A percentile compares a stretch with the other conserved stretches of the same genome.
Conservation (phyloP, 2,113 vertebrate species). For the Pionites leucogaster region DNA sequence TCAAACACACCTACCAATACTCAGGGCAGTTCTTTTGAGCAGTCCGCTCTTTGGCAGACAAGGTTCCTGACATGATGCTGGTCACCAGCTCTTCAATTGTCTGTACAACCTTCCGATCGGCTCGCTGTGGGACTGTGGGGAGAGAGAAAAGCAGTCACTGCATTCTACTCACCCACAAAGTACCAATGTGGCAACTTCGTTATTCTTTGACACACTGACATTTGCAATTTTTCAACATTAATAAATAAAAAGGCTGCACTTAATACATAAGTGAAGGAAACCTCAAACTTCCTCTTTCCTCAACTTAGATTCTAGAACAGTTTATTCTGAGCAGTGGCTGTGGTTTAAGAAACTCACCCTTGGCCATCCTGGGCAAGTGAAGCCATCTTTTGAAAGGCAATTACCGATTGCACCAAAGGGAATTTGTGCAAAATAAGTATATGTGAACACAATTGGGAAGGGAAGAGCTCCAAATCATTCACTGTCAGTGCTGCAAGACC, state of each 20-base stretch:
- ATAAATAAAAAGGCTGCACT: not conserved
- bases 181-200: not conserved
- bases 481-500: not conserved
- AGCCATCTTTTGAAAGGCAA: not conserved
- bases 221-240: not conserved
- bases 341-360: not conserved
- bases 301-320: not conserved
- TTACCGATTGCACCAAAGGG: not conserved
- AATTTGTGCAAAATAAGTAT: not conserved
- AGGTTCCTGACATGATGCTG: constrained; percentile 45
- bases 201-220: not conserved
- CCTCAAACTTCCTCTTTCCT: not conserved
- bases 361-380: not conserved
- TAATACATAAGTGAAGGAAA: not conserved
- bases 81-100: constrained; percentile 73
- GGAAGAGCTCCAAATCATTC: not conserved
- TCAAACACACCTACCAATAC: constrained; percentile 72
- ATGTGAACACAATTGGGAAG: not conserved
- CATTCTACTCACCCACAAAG: not conserved
- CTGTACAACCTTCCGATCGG: constrained; percentile 66
- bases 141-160: not conserved
- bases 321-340: not conserved
- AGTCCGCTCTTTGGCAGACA: constrained; percentile 64
- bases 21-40: constrained; percentile 64
- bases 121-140: constrained; percentile 52